phyloP scores from a whole-genome alignment of 2,113 vertebrate genomes.

The Xiphophorus hellerii region DNA sequence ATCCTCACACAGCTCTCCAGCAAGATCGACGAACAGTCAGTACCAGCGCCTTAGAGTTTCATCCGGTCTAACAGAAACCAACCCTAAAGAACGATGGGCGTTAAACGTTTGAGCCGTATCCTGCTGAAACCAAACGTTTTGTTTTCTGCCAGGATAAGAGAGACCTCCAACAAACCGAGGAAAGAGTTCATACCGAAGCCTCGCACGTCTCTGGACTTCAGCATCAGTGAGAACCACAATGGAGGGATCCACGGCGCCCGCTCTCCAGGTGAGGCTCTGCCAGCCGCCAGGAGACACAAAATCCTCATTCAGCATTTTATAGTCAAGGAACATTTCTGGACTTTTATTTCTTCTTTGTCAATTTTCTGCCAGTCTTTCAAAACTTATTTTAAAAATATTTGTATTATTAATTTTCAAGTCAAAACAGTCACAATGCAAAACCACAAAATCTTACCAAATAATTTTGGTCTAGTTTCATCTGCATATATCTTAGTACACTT shows the following conservation, averaged over 20 bases:
- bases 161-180: conserved; percentile 87
- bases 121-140: background rate
- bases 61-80: background rate
- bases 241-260: conserved; percentile 90
- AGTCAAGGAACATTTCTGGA: conserved; percentile 15
- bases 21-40: conserved; percentile 93
- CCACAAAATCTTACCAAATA: too few relatives aligned
- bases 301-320: background rate
- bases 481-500: too few relatives aligned
- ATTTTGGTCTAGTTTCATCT: too few relatives aligned
- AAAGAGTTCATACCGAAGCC: conserved; percentile 93
- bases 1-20: conserved; percentile 92
- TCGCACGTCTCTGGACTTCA: conserved; percentile 90
- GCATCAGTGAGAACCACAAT: conserved; percentile 89
- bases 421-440: background rate
- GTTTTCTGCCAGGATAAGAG: conserved; percentile 86
- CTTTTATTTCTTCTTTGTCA: conserved; percentile 15
- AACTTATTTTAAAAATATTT: conserved; percentile 16
- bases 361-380: background rate
- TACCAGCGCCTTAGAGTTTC: background rate
- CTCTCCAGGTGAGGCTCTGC: conserved; percentile 84
- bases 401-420: conserved; percentile 47
- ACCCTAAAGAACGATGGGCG: too few relatives aligned
- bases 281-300: background rate
- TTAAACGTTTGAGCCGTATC: background rate